These are phyloP conservation scores for Ctenochaetus hawaiiensis DNA, from an alignment of 2,797 vertebrate species.

Conservation along the genomic window DNA sequence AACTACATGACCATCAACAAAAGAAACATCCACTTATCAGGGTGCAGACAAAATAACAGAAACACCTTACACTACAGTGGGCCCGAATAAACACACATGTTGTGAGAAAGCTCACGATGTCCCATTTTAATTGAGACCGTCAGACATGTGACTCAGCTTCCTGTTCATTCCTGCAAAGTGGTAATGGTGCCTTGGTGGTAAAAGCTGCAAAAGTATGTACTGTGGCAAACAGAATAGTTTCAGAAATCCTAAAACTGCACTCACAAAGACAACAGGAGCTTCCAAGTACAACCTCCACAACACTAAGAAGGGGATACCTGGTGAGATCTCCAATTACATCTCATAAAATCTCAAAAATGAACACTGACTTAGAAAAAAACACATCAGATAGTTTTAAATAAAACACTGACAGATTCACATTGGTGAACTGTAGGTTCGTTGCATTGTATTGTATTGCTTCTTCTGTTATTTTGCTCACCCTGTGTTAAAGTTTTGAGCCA, in stretches of 20 bases:
- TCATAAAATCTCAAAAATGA: too few species aligned
- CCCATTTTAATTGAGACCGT: background rate
- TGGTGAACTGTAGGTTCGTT: background rate
- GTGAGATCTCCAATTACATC: background rate
- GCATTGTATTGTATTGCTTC: background rate
- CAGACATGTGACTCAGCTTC: background rate
- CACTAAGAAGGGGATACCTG: background rate
- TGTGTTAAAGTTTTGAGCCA: too few species aligned
- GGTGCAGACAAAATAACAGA: background rate
- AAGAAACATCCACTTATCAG: background rate
- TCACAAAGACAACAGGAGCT: background rate
- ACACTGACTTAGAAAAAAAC: too few species aligned
- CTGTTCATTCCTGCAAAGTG: constrained; percentile 3
- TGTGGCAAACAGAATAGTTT: background rate
- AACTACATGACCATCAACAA: constrained; percentile 1
- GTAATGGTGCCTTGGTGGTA: background rate
- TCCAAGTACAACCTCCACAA: background rate
- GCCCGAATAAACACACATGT: background rate
- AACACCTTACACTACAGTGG: background rate
- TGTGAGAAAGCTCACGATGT: background rate
- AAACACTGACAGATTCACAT: background rate
- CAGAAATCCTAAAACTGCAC: background rate
- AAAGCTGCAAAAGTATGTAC: background rate
- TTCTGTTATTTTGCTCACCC: background rate
- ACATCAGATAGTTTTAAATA: too few species aligned